These are phyloP conservation scores for Pristionchus pacificus DNA, from an alignment of 1,140 invertebrate species.

Conservation along the genomic window DNA sequence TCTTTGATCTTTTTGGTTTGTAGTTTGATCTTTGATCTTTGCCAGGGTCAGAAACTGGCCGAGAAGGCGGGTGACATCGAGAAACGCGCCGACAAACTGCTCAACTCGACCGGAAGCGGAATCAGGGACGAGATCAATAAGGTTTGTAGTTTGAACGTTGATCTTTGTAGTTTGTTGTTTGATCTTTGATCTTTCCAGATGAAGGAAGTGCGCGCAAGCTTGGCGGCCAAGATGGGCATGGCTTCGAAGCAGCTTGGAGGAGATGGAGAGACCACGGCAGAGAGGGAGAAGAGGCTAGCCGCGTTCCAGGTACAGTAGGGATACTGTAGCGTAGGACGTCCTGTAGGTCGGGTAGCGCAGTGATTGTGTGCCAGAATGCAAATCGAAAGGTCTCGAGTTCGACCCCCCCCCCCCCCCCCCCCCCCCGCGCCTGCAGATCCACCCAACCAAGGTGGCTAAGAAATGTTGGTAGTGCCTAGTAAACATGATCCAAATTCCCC, in stretches of 20 bases:
- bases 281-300: conserved; percentile 24
- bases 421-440: no score
- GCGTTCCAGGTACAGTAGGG: not conserved
- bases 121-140: conserved; percentile 49
- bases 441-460: no score
- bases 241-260: conserved; percentile 1
- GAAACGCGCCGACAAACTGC: conserved; percentile 36
- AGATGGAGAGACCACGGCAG: conserved; percentile 6
- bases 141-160: conserved; percentile 25
- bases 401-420: no score
- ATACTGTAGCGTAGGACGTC: no score
- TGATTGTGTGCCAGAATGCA: no score
- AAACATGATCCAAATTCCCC: no score
- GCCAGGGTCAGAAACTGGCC: conserved; percentile 29
- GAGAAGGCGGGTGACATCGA: conserved; percentile 39
- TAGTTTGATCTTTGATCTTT: no score
- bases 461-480: no score
- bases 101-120: conserved; percentile 37
- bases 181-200: not conserved
- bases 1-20: no score
- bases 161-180: not conserved
- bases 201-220: conserved; percentile 3
- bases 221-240: not conserved
- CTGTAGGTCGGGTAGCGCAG: no score
- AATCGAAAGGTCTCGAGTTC: no score